Percentiles rank a stretch among this genome's conserved stretches.
Conservation (phyloP, 2,113 vertebrate genomes). For the Gymnobelideus leadbeateri region DNA sequence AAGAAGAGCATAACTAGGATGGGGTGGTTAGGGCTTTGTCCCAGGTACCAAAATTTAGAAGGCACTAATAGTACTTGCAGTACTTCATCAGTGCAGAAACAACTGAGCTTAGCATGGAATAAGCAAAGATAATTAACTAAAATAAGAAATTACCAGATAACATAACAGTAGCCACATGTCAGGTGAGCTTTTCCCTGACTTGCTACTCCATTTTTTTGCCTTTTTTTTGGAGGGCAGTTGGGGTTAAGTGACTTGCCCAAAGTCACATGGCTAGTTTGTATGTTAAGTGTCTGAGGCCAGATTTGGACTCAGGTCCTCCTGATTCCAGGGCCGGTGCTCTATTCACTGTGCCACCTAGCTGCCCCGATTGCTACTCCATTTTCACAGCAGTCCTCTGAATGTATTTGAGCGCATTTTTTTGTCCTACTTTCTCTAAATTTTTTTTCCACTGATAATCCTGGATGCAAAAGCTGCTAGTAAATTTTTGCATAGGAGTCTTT, state of each 20-base stretch:
- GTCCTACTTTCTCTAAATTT: not conserved
- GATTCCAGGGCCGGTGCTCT: too few relatives aligned
- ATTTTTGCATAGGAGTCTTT: constrained; percentile 21
- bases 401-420: not conserved
- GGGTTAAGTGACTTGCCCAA: too few relatives aligned
- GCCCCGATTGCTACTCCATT: not conserved
- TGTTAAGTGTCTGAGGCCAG: too few relatives aligned
- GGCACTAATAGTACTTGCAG: not conserved
- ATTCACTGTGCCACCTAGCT: too few relatives aligned
- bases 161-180: not conserved
- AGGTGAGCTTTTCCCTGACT: not conserved
- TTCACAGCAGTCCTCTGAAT: not conserved
- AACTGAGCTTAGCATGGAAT: not conserved
- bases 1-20: not conserved
- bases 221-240: too few relatives aligned
- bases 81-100: not conserved
- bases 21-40: not conserved
- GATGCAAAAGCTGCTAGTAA: not conserved
- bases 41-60: not conserved
- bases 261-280: too few relatives aligned
- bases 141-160: not conserved
- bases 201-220: not conserved
- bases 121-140: not conserved
- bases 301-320: too few relatives aligned
- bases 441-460: not conserved